Conservation (phyloP, 2,113 vertebrate species). For the Seriola quinqueradiata region DNA sequence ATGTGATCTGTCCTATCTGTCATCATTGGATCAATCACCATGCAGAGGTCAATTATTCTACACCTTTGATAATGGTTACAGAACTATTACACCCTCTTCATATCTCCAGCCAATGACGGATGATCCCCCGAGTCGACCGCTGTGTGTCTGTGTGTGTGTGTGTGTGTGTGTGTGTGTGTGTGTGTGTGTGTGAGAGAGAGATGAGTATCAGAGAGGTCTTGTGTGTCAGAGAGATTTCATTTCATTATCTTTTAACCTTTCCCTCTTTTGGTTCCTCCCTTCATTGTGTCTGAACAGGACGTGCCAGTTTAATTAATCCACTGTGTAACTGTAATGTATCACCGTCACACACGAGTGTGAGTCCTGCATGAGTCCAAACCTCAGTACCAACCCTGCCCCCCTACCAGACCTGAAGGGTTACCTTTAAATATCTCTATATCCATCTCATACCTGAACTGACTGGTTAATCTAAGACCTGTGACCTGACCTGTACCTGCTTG, state of each 20-base stretch:
- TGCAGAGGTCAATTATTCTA: constrained; percentile 52
- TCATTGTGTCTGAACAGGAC: constrained; percentile 12
- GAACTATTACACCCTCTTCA: constrained; percentile 31
- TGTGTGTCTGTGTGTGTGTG: constrained; percentile 1
- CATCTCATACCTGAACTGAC: no score
- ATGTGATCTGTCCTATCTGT: constrained; percentile 28
- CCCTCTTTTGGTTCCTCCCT: background rate
- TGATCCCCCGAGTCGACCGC: background rate
- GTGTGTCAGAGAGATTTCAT: constrained; percentile 19
- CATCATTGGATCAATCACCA: constrained; percentile 45
- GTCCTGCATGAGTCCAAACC: no score
- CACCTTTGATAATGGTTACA: constrained; percentile 45
- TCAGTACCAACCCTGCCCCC: no score
- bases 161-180: constrained; percentile 27
- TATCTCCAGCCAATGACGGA: constrained; percentile 43
- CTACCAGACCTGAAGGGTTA: no score
- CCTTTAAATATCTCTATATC: no score
- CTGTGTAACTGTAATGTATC: constrained; percentile 26
- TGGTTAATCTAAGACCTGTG: no score
- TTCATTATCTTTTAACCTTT: constrained; percentile 45
- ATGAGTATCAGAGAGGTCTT: background rate
- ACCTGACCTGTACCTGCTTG: no score
- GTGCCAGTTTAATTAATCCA: constrained; percentile 39
- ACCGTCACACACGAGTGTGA: background rate
- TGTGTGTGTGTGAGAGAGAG: background rate